phyloP scores from a whole-genome alignment of 2,113 vertebrate species.

The Seriola rivoliana region DNA sequence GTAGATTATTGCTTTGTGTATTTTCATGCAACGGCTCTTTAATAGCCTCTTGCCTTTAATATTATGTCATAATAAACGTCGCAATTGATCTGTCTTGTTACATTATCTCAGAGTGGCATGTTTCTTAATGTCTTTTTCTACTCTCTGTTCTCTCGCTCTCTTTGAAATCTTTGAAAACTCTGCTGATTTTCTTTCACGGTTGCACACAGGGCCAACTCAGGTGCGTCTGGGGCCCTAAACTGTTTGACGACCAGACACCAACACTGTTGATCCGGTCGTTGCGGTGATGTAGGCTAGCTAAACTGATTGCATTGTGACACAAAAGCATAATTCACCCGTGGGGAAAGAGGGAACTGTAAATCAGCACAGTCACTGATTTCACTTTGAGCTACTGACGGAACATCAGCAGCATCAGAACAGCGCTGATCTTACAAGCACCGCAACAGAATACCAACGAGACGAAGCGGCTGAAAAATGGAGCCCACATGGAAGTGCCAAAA shows the following conservation, averaged over 20 bases:
- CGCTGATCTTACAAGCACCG: neutral
- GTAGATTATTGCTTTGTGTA: constrained; percentile 14
- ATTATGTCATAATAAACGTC: constrained; percentile 6
- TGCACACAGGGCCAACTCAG: neutral
- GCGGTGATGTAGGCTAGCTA: neutral
- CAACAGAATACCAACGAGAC: neutral
- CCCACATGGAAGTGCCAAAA: no score
- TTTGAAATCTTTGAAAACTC: neutral
- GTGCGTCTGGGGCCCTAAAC: neutral
- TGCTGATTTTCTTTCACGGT: neutral
- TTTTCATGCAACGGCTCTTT: constrained; percentile 5
- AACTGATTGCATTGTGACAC: neutral
- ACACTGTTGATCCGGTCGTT: neutral
- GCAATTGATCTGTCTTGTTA: neutral
- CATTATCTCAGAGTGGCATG: neutral
- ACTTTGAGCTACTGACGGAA: neutral
- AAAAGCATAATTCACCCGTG: neutral
- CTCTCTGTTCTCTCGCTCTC: neutral
- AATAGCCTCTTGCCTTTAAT: constrained; percentile 17
- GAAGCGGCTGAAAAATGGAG: no score
- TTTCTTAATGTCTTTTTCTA: neutral
- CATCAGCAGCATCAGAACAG: neutral
- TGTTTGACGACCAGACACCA: neutral
- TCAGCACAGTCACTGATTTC: neutral
- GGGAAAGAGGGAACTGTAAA: neutral